Evolutionary conservation across 2,888 invertebrate species (phyloP), one percentile per base, ranked within the genome.

Genomic region (Thereva unica): DNA sequence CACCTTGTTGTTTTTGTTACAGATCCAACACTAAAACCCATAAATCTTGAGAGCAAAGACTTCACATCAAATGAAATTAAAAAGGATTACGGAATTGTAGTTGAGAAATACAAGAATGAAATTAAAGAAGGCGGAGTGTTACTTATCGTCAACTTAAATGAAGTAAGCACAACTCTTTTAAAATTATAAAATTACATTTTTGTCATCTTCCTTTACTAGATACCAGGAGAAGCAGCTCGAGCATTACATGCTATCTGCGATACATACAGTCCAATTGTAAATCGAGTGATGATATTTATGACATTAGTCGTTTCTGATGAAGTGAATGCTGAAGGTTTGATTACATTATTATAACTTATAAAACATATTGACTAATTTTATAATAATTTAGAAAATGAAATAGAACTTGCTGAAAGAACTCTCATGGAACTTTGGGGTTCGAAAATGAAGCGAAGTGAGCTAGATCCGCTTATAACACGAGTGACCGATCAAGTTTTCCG

Each of bases 221-320:
- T 80, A 56, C 75, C 79, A 1, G 71, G 75, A 0, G 68, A 71
- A 56, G 72, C 75, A 3, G 80, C 79, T 1, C 81, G 79, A 72
- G 84, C 84, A 3, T 82, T 87, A 70, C 87, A 87, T 72, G 76
- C 80, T 66, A 82, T 87, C 70, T 86, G 86, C 71, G 87, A 87
- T 72, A 83, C 82, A 38, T 70, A 80, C 52, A 82, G 76, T 65
- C 86, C 86, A 7, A 73, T 83, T 23, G 77, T 79, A 0, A 68
- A 74, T 23, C 76, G 78, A 66, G 80, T 79, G 5, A 75, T 83
- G 23, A 83, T 82, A 50, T 81, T 83, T 71, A 72, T 84, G 9
- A 81, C 82, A 1, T 69, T 80, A 64, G 79, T 40, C 53, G 75
- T 70, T 53, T 72, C 2, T 67, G 73, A 37, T 67, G 67, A 54